Evolutionary conservation across 1,140 invertebrate genomes (phyloP).

Genomic region (Oryctes rhinoceros): DNA sequence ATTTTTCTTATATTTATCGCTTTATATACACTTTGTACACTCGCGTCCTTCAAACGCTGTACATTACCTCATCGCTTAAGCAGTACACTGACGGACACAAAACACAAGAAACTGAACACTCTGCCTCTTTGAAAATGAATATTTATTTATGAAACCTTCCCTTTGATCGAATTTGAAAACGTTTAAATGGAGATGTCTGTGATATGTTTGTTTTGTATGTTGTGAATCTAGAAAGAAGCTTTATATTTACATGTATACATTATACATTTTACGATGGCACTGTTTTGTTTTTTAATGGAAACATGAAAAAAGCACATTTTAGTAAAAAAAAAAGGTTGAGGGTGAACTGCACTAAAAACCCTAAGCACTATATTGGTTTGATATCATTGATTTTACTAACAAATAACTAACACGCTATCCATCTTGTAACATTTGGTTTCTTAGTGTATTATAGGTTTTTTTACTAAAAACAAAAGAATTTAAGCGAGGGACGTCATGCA

Average conservation of each 20-base stretch:
- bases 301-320: neutral
- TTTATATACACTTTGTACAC: neutral
- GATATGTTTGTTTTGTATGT: neutral
- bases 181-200: slow-evolving; percentile 15
- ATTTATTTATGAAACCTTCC: no score
- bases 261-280: neutral
- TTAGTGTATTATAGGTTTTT: slow-evolving; percentile 20
- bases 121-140: no score
- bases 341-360: slow-evolving; percentile 9
- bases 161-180: neutral
- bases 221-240: neutral
- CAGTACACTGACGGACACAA: neutral
- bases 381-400: neutral
- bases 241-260: neutral
- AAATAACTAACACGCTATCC: slow-evolving; percentile 1
- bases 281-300: neutral
- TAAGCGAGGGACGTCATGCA: neutral
- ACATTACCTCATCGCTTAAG: neutral
- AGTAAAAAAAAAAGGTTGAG: neutral
- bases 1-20: neutral
- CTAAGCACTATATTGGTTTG: slow-evolving; percentile 18
- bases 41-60: neutral
- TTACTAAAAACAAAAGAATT: neutral
- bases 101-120: neutral
- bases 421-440: neutral